phyloP scores from a whole-genome alignment of 2,113 vertebrate species.

The Sus scrofa region DNA sequence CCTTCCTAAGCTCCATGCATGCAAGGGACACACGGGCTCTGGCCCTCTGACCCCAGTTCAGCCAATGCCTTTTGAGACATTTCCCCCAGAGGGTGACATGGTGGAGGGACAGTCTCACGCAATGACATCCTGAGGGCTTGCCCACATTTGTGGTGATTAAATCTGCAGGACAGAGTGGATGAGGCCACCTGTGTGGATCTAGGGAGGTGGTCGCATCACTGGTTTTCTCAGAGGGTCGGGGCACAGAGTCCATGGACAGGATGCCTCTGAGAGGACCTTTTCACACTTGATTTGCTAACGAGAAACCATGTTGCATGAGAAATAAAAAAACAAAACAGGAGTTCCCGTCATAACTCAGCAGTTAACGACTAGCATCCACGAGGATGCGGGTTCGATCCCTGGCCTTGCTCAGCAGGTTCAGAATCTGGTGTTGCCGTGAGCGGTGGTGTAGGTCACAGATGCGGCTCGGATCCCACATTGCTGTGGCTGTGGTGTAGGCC shows the following conservation, averaged over 20 bases:
- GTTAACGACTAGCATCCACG: no score
- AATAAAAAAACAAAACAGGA: background rate
- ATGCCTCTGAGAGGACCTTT: background rate
- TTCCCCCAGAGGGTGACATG: background rate
- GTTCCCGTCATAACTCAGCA: no score
- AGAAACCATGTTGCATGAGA: background rate
- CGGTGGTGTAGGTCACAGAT: no score
- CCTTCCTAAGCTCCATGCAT: background rate
- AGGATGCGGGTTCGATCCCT: no score
- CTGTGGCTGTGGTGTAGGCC: no score
- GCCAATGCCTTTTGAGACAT: background rate
- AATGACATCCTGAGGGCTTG: background rate
- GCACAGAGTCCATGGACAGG: no score
- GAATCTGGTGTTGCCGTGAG: no score
- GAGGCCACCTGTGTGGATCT: background rate
- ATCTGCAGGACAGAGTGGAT: background rate
- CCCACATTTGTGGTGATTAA: background rate
- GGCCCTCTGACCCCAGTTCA: background rate
- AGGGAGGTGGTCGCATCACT: background rate
- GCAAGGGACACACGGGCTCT: no score
- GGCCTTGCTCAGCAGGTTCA: no score
- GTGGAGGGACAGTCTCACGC: background rate
- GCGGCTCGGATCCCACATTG: no score
- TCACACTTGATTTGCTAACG: background rate
- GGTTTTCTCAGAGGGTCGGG: background rate